Conservation (phyloP, 2,113 vertebrate species). For the Nanger granti region DNA sequence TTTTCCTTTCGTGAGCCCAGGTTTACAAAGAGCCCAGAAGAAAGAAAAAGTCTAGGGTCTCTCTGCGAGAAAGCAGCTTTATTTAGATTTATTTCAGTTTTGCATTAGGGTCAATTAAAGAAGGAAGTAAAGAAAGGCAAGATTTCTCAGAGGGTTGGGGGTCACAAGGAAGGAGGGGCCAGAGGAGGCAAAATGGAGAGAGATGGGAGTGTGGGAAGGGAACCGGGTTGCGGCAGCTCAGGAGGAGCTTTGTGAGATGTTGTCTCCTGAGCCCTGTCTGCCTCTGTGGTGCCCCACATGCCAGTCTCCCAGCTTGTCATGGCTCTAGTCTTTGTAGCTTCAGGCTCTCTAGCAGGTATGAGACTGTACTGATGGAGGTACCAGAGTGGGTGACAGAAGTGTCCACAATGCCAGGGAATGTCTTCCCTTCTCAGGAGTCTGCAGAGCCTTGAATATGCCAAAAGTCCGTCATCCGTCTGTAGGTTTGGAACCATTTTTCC, state of each 20-base stretch:
- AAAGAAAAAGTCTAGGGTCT: background rate
- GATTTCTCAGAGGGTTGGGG: background rate
- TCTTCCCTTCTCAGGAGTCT: background rate
- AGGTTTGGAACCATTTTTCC: background rate
- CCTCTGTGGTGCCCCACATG: background rate
- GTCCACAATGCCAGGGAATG: background rate
- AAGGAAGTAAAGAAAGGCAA: background rate
- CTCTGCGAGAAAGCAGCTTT: background rate
- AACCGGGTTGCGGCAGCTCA: fast-evolving
- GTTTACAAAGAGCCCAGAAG: background rate
- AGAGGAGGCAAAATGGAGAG: background rate
- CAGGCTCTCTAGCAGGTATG: background rate
- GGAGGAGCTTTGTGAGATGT: background rate
- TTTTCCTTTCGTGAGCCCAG: background rate
- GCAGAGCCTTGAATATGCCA: background rate
- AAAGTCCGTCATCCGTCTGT: background rate
- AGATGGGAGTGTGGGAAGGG: background rate
- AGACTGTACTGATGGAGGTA: background rate
- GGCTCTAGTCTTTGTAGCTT: background rate
- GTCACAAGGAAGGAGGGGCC: background rate
- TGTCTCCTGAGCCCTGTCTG: background rate
- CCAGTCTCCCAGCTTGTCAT: background rate
- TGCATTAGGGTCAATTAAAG: background rate
- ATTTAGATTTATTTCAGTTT: constrained; percentile 18
- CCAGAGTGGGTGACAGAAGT: background rate